Percentiles rank a stretch among this genome's conserved stretches.
These are phyloP conservation scores for Lathamus discolor DNA, from an alignment of 2,113 vertebrate genomes.

Conservation along the genomic window DNA sequence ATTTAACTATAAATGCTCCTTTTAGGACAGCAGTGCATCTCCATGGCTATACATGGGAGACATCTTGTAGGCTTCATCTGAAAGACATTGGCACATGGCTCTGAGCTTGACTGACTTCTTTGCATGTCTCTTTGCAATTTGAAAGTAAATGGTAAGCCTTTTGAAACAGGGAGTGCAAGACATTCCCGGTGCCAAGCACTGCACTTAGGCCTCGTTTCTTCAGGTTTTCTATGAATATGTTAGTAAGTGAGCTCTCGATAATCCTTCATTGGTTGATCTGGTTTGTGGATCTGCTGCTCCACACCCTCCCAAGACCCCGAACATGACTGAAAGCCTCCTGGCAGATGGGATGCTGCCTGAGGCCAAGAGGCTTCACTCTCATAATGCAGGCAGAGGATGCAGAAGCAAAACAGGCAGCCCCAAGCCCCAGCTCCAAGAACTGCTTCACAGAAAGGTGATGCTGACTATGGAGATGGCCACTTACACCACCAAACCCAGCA, in stretches of 20 bases:
- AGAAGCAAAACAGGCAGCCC: background rate
- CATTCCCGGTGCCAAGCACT: background rate
- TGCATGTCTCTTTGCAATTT: accelerated
- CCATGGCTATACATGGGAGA: background rate
- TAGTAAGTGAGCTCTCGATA: background rate
- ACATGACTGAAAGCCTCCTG: accelerated
- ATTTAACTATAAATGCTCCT: background rate
- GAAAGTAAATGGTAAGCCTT: background rate
- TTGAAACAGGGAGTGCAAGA: background rate
- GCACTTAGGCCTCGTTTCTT: background rate
- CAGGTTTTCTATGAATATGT: background rate
- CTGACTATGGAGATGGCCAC: background rate
- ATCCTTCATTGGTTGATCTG: background rate
- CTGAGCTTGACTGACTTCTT: accelerated
- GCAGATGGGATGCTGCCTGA: background rate
- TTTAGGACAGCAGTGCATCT: background rate
- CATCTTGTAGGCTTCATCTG: background rate
- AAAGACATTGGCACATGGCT: accelerated
- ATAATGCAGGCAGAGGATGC: accelerated
- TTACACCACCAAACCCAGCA: background rate
- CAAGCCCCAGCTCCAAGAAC: background rate
- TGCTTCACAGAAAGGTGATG: accelerated
- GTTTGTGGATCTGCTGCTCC: background rate
- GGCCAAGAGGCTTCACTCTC: background rate
- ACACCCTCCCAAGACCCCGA: background rate